These are phyloP conservation scores for Pipra filicauda DNA, from an alignment of 2,113 vertebrate species.

Conservation along the genomic window DNA sequence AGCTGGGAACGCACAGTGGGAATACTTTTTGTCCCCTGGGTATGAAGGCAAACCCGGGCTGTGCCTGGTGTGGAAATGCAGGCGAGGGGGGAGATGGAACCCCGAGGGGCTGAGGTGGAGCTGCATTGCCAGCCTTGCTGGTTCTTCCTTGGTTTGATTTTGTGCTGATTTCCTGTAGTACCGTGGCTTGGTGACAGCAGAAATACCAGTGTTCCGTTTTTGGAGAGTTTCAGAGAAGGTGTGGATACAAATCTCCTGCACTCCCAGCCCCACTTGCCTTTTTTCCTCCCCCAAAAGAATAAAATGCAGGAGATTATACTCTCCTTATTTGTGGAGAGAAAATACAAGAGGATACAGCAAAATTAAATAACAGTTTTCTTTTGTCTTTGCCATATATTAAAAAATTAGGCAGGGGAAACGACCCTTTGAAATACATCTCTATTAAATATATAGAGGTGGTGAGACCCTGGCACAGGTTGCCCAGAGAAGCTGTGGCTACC, in stretches of 20 bases:
- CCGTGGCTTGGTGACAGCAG: accelerated
- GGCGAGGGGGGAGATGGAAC: accelerated
- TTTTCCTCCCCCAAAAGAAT: not conserved
- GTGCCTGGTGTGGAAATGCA: accelerated
- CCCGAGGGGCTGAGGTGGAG: accelerated
- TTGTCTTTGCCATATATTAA: not conserved
- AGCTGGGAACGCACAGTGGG: not conserved
- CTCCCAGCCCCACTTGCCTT: not conserved
- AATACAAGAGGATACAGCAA: not conserved
- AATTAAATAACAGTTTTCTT: not conserved
- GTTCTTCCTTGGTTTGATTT: not conserved
- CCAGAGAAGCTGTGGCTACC: not conserved
- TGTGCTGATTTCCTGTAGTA: not conserved
- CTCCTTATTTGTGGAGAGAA: not conserved
- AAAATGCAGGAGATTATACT: not conserved
- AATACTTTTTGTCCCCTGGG: not conserved
- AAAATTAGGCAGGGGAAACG: not conserved
- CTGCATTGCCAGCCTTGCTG: accelerated
- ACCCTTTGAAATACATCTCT: not conserved
- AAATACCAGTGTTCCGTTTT: not conserved
- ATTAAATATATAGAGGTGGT: not conserved
- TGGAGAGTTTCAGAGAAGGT: not conserved
- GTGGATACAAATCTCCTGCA: too few species aligned
- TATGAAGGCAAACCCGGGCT: not conserved
- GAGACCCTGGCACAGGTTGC: not conserved